Conservation (phyloP, 37 sponge, comb jelly and placozoan species). For the Theonella swinhoei region DNA sequence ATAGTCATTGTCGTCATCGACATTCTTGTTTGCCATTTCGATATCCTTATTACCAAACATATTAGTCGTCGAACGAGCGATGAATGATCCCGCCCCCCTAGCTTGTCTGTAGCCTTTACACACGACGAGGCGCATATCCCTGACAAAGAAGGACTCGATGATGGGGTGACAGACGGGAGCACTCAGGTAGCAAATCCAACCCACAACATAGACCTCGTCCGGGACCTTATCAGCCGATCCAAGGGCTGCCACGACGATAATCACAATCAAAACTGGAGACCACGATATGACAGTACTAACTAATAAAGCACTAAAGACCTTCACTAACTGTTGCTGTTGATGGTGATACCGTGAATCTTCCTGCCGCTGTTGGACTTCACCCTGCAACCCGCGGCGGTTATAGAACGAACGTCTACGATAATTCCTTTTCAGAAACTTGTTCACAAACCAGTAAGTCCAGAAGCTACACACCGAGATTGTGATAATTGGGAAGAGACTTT, state of each 20-base stretch:
- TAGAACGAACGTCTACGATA: conserved; percentile 18
- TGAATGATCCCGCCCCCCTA: conserved; percentile 8
- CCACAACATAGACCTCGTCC: conserved; percentile 49
- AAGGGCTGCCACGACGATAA: not conserved
- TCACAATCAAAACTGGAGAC: conserved; percentile 47
- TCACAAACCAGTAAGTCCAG: conserved; percentile 63
- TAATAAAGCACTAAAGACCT: conserved; percentile 69
- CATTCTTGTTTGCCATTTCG: conserved; percentile 31
- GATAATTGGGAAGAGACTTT: conserved; percentile 61
- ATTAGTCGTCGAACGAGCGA: conserved; percentile 19
- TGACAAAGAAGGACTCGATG: conserved; percentile 77
- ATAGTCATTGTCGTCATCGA: conserved; percentile 7
- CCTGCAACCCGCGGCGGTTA: not conserved
- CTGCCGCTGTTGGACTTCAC: not conserved
- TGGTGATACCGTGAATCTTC: conserved; percentile 41
- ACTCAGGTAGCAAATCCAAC: conserved; percentile 59
- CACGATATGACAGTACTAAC: conserved; percentile 57
- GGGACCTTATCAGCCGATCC: conserved; percentile 22
- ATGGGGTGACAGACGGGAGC: conserved; percentile 70
- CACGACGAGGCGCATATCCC: conserved; percentile 57
- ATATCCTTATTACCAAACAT: not conserved
- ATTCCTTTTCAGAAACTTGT: conserved; percentile 45
- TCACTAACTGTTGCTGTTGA: conserved; percentile 69
- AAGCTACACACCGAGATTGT: conserved; percentile 52
- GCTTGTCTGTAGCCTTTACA: conserved; percentile 14